Evolutionary conservation across 2,113 vertebrate species (phyloP).

Genomic region (Speoplatyrhinus poulsoni): DNA sequence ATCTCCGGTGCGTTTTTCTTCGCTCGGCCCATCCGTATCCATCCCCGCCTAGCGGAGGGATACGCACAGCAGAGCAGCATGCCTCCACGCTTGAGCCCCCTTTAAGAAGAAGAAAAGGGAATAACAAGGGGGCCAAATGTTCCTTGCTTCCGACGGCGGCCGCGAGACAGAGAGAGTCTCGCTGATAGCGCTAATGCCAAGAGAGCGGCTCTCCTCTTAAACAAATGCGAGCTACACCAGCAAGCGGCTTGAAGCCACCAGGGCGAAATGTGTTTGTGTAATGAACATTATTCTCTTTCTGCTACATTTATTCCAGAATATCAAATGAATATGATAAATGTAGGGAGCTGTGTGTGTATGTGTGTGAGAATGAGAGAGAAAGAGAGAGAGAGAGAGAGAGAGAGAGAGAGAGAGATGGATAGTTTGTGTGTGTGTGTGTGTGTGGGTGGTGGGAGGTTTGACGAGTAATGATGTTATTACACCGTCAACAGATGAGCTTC

Average conservation of each 20-base stretch:
- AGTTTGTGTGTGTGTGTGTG: background rate
- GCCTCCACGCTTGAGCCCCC: constrained; percentile 52
- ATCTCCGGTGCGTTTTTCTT: constrained; percentile 69
- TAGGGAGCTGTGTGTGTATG: constrained; percentile 41
- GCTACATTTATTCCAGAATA: constrained; percentile 84
- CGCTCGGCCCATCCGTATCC: constrained; percentile 54
- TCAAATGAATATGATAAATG: constrained; percentile 82
- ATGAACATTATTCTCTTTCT: constrained; percentile 82
- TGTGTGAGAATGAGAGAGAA: background rate
- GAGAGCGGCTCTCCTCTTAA: constrained; percentile 30
- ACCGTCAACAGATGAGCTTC: constrained; percentile 51
- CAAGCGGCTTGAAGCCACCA: constrained; percentile 63
- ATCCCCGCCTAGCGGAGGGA: constrained; percentile 69
- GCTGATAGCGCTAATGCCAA: constrained; percentile 63
- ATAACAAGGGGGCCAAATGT: constrained; percentile 37
- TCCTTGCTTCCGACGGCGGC: constrained; percentile 67
- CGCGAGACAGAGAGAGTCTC: constrained; percentile 64
- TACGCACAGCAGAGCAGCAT: constrained; percentile 57
- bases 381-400: background rate
- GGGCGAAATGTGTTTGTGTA: constrained; percentile 77
- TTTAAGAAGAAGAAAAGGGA: constrained; percentile 50
- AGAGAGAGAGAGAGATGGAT: constrained; percentile 44
- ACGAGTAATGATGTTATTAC: constrained; percentile 54
- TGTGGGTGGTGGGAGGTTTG: background rate
- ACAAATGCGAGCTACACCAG: constrained; percentile 66